A percentile compares a stretch with the other conserved stretches of the same genome.
Conservation (phyloP, 2,888 invertebrate species). For the Galerucella nymphaeae region DNA sequence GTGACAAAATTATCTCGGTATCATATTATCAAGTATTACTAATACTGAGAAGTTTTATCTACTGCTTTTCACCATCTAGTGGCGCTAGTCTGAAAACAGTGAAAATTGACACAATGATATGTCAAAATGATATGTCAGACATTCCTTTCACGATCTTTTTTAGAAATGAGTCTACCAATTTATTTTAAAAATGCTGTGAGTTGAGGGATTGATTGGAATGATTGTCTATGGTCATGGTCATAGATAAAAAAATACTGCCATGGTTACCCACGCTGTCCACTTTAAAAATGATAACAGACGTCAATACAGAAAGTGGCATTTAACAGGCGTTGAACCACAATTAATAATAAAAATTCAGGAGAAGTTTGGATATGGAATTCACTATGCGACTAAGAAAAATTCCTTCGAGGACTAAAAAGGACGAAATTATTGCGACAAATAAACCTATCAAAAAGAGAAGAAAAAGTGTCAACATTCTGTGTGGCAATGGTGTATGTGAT, state of each 20-base stretch:
- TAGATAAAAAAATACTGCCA: too few species aligned
- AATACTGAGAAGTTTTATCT: too few species aligned
- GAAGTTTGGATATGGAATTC: conserved; percentile 47
- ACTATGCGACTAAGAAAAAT: conserved; percentile 49
- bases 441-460: conserved; percentile 42
- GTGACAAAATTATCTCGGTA: too few species aligned
- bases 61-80: too few species aligned
- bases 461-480: conserved; percentile 32
- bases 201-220: neutral
- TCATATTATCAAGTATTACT: too few species aligned
- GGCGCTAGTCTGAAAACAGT: too few species aligned
- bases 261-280: conserved; percentile 3
- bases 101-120: too few species aligned
- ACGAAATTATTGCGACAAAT: conserved; percentile 39
- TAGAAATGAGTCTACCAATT: too few species aligned
- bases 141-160: too few species aligned
- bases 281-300: conserved; percentile 34
- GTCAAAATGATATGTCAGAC: too few species aligned
- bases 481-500: conserved; percentile 44
- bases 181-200: neutral
- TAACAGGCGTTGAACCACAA: conserved; percentile 50
- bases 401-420: conserved; percentile 42
- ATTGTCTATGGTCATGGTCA: too few species aligned
- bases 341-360: conserved; percentile 34
- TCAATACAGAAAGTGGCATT: conserved; percentile 43